Percentiles rank a stretch among this genome's conserved stretches.
Evolutionary conservation across 2,888 invertebrate species (phyloP).

Genomic region (Chydorus sphaericus): DNA sequence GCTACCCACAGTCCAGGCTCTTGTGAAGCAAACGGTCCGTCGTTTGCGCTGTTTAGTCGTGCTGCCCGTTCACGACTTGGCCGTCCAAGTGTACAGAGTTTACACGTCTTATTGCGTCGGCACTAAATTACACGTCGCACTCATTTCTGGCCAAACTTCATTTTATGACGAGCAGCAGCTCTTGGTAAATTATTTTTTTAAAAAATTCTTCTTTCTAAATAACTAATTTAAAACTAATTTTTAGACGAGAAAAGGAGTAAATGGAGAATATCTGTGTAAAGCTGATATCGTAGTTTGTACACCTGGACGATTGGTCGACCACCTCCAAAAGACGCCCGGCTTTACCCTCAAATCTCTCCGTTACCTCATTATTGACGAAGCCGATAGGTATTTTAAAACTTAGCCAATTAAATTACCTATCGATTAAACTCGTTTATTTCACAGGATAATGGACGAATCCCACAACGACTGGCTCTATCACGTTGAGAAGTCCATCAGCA

Average conservation of each 20-base stretch:
- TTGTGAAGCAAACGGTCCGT: slow-evolving; percentile 44
- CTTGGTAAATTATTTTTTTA: slow-evolving; percentile 20
- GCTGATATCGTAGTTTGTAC: slow-evolving; percentile 80
- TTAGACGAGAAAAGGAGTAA: slow-evolving; percentile 17
- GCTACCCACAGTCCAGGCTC: slow-evolving; percentile 68
- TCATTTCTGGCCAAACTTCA: slow-evolving; percentile 50
- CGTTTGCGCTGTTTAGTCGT: slow-evolving; percentile 73
- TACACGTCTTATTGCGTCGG: slow-evolving; percentile 52
- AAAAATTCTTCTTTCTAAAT: slow-evolving; percentile 22
- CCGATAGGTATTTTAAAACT: slow-evolving; percentile 45
- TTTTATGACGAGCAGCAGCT: slow-evolving; percentile 28
- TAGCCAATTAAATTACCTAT: too few relatives aligned
- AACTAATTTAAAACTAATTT: neutral
- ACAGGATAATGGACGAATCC: slow-evolving; percentile 70
- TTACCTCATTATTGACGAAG: slow-evolving; percentile 89
- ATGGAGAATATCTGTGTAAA: slow-evolving; percentile 16
- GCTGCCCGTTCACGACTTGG: slow-evolving; percentile 82
- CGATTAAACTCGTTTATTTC: neutral
- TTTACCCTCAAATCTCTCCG: slow-evolving; percentile 53
- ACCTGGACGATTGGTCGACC: slow-evolving; percentile 83
- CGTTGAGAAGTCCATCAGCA: slow-evolving; percentile 39
- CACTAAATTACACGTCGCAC: slow-evolving; percentile 51
- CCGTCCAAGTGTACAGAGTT: slow-evolving; percentile 72
- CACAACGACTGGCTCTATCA: slow-evolving; percentile 82
- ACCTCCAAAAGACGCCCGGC: slow-evolving; percentile 67